Conservation (phyloP, 2,797 vertebrate species). For the Betta splendens region DNA sequence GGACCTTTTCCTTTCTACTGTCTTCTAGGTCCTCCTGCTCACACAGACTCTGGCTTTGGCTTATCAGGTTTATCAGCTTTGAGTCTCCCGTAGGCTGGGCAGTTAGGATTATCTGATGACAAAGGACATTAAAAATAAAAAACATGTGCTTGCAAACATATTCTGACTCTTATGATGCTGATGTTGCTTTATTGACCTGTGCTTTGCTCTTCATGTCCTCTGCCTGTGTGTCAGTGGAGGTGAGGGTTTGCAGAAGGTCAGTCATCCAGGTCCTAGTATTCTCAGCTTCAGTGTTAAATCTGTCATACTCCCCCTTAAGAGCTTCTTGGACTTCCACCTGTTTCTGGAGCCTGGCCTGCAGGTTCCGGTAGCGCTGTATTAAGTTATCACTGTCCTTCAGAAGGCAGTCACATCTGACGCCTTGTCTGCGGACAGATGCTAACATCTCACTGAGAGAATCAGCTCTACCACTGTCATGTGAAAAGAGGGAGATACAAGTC, state of each 20-base stretch:
- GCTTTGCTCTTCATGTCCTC: constrained; percentile 77
- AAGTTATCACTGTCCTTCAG: constrained; percentile 79
- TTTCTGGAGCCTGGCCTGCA: constrained; percentile 72
- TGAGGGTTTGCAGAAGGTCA: constrained; percentile 75
- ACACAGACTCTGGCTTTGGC: constrained; percentile 47
- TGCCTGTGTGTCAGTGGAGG: constrained; percentile 53
- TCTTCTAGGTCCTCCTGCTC: constrained; percentile 58
- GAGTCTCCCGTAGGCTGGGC: constrained; percentile 76
- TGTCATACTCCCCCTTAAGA: constrained; percentile 60
- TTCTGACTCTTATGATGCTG: not conserved
- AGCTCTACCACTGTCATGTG: constrained; percentile 71
- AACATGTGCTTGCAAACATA: not conserved
- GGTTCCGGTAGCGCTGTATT: constrained; percentile 78
- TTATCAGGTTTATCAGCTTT: constrained; percentile 75
- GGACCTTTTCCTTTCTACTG: constrained; percentile 44
- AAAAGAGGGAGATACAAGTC: not conserved
- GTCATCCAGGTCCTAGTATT: constrained; percentile 80
- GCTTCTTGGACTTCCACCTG: constrained; percentile 55
- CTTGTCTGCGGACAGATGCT: constrained; percentile 79
- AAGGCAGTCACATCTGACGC: constrained; percentile 78
- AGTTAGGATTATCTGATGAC: constrained; percentile 79
- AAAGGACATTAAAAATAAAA: too few species aligned
- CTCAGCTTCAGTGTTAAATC: constrained; percentile 72
- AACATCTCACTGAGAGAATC: constrained; percentile 79
- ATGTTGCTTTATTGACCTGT: constrained; percentile 75